These are phyloP conservation scores for Siniperca undulata DNA, from an alignment of 2,797 vertebrate species.

Conservation along the genomic window DNA sequence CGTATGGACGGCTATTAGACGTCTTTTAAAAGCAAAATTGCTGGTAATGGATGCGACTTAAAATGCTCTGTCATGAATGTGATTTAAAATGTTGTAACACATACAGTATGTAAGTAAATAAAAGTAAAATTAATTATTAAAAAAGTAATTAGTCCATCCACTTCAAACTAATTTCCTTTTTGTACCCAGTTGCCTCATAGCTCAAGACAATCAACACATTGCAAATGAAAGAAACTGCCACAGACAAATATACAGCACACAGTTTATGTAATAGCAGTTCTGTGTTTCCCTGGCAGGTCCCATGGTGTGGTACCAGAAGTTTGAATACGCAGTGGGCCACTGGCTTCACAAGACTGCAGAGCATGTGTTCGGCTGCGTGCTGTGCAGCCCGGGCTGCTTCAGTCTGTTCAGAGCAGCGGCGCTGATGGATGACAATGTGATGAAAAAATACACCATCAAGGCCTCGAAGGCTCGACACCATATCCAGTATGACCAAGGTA, in stretches of 20 bases:
- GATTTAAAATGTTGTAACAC: too few species aligned
- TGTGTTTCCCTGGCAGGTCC: conserved; percentile 66
- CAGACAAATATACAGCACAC: neutral
- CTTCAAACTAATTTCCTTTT: neutral
- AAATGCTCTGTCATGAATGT: too few species aligned
- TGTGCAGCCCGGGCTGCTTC: conserved; percentile 85
- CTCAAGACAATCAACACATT: neutral
- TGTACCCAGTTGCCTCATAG: too few species aligned
- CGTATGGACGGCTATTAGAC: too few species aligned
- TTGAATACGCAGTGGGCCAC: conserved; percentile 83
- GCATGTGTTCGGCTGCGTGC: conserved; percentile 81
- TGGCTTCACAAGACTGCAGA: conserved; percentile 85
- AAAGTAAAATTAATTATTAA: neutral
- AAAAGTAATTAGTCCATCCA: neutral
- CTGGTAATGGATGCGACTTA: too few species aligned
- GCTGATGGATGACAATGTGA: conserved; percentile 84
- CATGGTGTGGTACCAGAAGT: conserved; percentile 85
- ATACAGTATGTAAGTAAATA: neutral
- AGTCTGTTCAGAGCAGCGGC: conserved; percentile 81
- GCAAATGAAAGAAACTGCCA: neutral
- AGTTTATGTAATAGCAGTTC: neutral
- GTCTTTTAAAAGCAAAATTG: too few species aligned
- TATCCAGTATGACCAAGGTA: conserved; percentile 85
- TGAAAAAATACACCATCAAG: conserved; percentile 80
- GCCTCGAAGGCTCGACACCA: conserved; percentile 70